A percentile compares a stretch with the other conserved stretches of the same genome.
Evolutionary conservation across 2,113 vertebrate genomes (phyloP).

Genomic region (Erpornis zantholeuca): DNA sequence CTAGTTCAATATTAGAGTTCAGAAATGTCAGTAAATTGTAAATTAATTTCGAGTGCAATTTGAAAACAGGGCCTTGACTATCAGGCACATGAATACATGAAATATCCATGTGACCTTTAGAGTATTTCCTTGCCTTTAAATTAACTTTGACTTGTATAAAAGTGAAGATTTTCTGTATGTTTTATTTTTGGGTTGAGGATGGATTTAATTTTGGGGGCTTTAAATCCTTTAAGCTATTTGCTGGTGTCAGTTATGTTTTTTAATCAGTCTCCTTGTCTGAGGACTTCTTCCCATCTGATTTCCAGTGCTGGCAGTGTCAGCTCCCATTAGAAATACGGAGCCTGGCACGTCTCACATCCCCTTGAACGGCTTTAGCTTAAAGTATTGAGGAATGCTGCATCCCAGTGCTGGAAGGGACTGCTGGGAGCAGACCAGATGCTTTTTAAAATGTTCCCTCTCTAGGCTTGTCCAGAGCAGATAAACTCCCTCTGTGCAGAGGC

Average conservation of each 20-base stretch:
- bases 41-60: neutral
- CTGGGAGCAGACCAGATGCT: neutral
- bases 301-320: neutral
- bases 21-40: neutral
- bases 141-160: neutral
- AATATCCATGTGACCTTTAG: neutral
- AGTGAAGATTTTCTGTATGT: neutral
- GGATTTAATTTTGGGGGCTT: neutral
- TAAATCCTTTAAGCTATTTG: neutral
- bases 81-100: neutral
- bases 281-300: slow-evolving; percentile 47
- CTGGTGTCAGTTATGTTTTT: neutral
- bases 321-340: neutral
- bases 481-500: neutral
- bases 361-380: neutral
- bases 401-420: neutral
- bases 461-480: neutral
- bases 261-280: slow-evolving; percentile 52
- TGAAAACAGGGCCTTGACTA: neutral
- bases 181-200: neutral
- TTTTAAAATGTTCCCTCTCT: neutral
- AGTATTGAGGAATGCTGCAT: neutral
- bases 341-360: neutral
- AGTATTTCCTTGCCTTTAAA: neutral
- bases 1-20: neutral